A percentile compares a stretch with the other conserved stretches of the same genome.
Evolutionary conservation across 2,113 vertebrate species (phyloP).

Genomic region (Mandrillus leucophaeus): DNA sequence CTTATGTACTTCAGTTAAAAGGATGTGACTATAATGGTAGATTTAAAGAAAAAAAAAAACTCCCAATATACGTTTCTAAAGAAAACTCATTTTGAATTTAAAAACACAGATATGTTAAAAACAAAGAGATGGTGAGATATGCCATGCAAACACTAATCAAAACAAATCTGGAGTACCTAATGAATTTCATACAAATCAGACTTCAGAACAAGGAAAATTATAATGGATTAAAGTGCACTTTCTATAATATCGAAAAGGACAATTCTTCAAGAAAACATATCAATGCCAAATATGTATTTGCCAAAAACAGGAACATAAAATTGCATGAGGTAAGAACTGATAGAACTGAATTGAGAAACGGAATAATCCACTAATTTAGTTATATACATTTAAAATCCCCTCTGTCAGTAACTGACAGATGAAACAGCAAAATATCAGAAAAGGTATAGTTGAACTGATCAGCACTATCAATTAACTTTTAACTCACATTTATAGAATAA

Average conservation of each 20-base stretch:
- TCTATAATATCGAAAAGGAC: neutral
- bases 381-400: too few species aligned
- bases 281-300: neutral
- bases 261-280: neutral
- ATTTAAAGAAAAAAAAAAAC: neutral
- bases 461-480: neutral
- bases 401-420: neutral
- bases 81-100: neutral
- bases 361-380: neutral
- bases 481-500: too few species aligned
- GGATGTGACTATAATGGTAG: neutral
- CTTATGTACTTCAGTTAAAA: neutral
- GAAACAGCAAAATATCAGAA: neutral
- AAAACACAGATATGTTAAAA: neutral
- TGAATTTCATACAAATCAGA: neutral
- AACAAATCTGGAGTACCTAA: neutral
- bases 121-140: neutral
- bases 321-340: neutral
- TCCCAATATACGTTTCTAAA: neutral
- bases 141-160: too few species aligned
- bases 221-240: neutral
- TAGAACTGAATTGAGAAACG: accelerated
- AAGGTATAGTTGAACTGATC: accelerated
- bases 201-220: neutral
- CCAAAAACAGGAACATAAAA: neutral